phyloP scores from a whole-genome alignment of 2,797 vertebrate species.

The Tangara arthus region DNA sequence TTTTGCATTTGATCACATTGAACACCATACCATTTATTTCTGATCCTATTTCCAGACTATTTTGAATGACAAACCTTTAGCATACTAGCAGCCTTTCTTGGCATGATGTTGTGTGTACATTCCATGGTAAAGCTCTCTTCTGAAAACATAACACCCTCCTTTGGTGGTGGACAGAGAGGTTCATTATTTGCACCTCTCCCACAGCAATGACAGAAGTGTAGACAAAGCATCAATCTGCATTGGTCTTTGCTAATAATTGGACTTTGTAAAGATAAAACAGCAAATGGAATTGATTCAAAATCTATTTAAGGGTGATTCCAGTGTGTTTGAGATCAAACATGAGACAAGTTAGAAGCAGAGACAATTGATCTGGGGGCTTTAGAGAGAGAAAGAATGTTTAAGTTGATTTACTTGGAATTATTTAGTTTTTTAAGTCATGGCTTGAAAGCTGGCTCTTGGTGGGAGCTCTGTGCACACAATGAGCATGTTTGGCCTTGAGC shows the following conservation, averaged over 20 bases:
- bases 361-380: not conserved
- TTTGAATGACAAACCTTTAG: not conserved
- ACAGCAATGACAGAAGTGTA: not conserved
- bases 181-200: not conserved
- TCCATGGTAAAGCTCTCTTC: not conserved
- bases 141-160: not conserved
- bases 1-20: not conserved
- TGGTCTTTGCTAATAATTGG: not conserved
- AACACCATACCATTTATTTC: not conserved
- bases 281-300: not conserved
- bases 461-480: not conserved
- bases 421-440: not conserved
- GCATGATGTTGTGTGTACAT: not conserved
- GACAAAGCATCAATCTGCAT: not conserved
- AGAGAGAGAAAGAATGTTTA: not conserved
- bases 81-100: not conserved
- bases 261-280: not conserved
- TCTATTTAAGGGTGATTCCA: not conserved
- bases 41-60: not conserved
- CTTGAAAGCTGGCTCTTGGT: slow-evolving; percentile 17
- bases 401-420: not conserved
- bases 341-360: not conserved
- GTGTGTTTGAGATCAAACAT: not conserved
- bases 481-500: slow-evolving; percentile 26
- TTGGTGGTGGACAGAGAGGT: not conserved